Evolutionary conservation across 2,888 invertebrate species (phyloP).

Genomic region (Drosophila lutescens): DNA sequence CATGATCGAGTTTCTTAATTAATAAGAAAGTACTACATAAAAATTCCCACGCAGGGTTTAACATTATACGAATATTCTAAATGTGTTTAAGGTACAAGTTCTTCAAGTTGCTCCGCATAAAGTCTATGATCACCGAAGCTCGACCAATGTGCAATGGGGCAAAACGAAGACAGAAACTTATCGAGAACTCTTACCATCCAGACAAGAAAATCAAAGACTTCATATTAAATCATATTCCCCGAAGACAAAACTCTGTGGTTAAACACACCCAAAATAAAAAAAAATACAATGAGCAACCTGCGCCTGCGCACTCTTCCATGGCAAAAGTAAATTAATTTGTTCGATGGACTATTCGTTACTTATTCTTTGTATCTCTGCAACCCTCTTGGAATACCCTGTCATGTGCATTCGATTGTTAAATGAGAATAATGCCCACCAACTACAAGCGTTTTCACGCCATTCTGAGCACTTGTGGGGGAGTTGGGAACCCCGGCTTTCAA

Average conservation of each 20-base stretch:
- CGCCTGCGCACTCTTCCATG: constrained; percentile 34
- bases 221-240: constrained; percentile 31
- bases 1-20: constrained; percentile 53
- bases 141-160: constrained; percentile 64
- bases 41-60: constrained; percentile 64
- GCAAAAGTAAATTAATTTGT: constrained; percentile 51
- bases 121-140: constrained; percentile 72
- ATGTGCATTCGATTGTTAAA: constrained; percentile 51
- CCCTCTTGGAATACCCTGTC: constrained; percentile 2
- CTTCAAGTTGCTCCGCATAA: constrained; percentile 52
- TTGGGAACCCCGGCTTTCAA: constrained; percentile 12
- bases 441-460: constrained; percentile 80
- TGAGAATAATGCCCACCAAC: constrained; percentile 71
- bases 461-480: constrained; percentile 62
- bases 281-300: constrained; percentile 13
- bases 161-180: constrained; percentile 39
- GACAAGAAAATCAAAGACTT: constrained; percentile 55
- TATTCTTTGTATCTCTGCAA: neutral
- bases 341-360: constrained; percentile 21
- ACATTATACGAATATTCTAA: constrained; percentile 53
- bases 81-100: constrained; percentile 30
- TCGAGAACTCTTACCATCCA: constrained; percentile 27
- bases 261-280: constrained; percentile 25
- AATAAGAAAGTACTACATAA: constrained; percentile 38
- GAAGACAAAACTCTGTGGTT: constrained; percentile 30